Evolutionary conservation across 1,140 invertebrate genomes (phyloP), one percentile per base, ranked within the genome.

Genomic region (Leptoteleia sp.): DNA sequence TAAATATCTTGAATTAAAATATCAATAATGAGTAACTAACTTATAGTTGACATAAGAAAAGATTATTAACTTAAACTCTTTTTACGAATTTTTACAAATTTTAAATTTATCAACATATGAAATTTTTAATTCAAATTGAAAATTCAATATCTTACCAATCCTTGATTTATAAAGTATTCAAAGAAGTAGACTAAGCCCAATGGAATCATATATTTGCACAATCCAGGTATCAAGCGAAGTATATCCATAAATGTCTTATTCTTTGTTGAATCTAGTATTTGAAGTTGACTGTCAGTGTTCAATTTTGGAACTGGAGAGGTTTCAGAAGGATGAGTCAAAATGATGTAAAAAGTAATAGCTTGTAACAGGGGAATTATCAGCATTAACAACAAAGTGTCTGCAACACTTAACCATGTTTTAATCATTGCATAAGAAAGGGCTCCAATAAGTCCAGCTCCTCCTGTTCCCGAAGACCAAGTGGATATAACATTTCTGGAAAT

Each of bases 391-490:
- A 97, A 88, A 0, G 95, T 93, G 3, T 90, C 89, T 45, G 91
- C 87, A 0, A 93, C 91, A 38, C 87, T 88, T 4, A 96, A 76
- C 7, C 92, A 91, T 65, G 90, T 71, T 11, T 84, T 85, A 4
- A 96, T 80, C 0, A 89, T 89, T 2, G 94, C 93, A 87, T 96
- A 97, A 1, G 93, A 93, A 0, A 94, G 77, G 0, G 95, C 92
- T 12, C 95, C 95, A 77, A 95, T 91, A 31, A 97, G 88, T 48
- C 96, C 96, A 59, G 96, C 95, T 9, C 93, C 95, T 12, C 94
- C 94, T 4, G 96, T 97, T 25, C 96, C 96, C 3, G 95, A 96
- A 6, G 95, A 95, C 95, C 95, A 97, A 3, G 93, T 92, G 9
- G 94, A 95, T 12, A 97, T 92, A 7, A 94, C 93, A 87, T 93